Base-by-base conservation (phyloP, 1,140 invertebrate genomes). In the Eupeodes corollae region DNA sequence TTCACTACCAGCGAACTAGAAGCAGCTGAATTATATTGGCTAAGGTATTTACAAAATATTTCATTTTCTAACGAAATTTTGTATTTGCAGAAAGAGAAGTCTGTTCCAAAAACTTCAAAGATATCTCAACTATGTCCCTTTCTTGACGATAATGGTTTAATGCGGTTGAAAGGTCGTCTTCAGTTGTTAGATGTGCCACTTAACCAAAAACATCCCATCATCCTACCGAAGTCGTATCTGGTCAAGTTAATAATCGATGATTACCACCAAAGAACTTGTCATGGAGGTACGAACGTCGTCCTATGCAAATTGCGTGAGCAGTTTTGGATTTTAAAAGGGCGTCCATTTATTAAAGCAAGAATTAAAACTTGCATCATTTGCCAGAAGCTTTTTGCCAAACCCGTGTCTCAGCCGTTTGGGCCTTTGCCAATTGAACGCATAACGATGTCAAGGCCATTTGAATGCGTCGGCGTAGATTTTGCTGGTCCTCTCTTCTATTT, bases 401-500 rank as follows among this genome's bases (percentile, higher is more conserved):
- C 40, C 11, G 15, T 21, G 19, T 18, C 40, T 12, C 15, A 42
- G 40, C 40, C 40, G 13, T 42, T 12, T 16, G 19, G 15, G 13
- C 15, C 40, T 18, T 21, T 42, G 40, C 40, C 15, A 18, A 42
- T 16, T 21, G 40, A 42, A 18, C 15, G 16, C 15, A 37, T 37
- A n/a, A 37, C 35, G 13, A 37, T 16, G 35, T n/a, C 13, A n/a
- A 37, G 15, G 15, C 35, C 35, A 37, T 37, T 37, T 37, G 35
- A 37, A 16, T 26, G 21, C 21, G 21, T 26, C 21, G 35, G 35
- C 13, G 35, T 18, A 16, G 15, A 42, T 21, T 42, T 42, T 16
- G 40, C 40, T 18, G 40, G 19, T 3, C 40, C 40, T 18, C 40
- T 16, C 15, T 26, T 26, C 21, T 26, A 52, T 48, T 46, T 41